Base-by-base conservation (phyloP, 2,113 vertebrate genomes). In the Pseudorasbora parva region DNA sequence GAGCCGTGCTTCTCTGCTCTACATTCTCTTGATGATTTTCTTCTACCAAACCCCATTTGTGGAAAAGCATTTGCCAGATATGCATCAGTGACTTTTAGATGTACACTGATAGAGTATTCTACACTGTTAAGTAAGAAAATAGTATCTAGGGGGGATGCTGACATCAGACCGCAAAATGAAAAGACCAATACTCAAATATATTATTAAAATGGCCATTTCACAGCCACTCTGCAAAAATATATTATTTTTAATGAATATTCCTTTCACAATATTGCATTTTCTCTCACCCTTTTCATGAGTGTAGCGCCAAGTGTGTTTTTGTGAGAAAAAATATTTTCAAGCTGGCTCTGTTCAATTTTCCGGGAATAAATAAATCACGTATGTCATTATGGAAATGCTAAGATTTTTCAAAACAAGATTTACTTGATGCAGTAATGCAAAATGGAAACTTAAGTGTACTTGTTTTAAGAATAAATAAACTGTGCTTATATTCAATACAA, bases 71-170 rank as follows among this genome's bases (percentile, higher is more conserved):
- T 43, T 69, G 4, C 9, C 37, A 41, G 66, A 69, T 23, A 71
- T 45, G 68, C 68, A 43, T 71, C 66, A 71, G 2, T 71, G 68
- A 23, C 68, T 71, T 71, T 10, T 43, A 71, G 37, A 43, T 69
- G 10, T 69, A 45, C 37, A 43, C 37, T 9, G 30, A 68, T 68
- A 37, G 37, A 71, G 11, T 23, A 71, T 71, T 23, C 23, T 43
- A 71, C 68, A 71, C 5, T 45, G 37, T 21, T 14, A 21, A 12
- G 21, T 14, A 11, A 66, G 30, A 19, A 66, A 66, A 33, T 17
- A 1, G 30, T 37, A 7, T 37, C 3, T 37, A 10, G 64, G 17
- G 64, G 17, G 25, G 64, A 37, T 37, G 64, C 17, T 37, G 57
- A 5, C 57, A 23, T 59, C n/a, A 59, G n/a, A 59, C 57, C 9